phyloP scores from a whole-genome alignment of 2,113 vertebrate genomes.

The Zosterops japonicus region DNA sequence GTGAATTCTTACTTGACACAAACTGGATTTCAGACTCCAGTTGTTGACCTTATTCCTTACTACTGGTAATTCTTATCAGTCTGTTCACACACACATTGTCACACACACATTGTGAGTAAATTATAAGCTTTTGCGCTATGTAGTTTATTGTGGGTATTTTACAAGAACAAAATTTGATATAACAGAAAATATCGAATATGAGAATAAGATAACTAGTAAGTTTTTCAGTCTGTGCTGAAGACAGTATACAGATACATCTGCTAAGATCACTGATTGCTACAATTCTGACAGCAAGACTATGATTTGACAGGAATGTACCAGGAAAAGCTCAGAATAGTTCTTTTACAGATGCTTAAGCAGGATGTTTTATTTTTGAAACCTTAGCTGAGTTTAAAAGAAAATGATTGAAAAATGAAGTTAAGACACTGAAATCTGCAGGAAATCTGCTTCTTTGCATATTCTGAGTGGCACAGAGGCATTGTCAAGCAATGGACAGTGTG shows the following conservation, averaged over 20 bases:
- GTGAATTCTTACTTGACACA: neutral
- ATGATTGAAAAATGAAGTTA: neutral
- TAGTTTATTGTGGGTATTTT: neutral
- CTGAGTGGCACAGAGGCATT: neutral
- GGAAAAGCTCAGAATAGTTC: neutral
- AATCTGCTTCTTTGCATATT: neutral
- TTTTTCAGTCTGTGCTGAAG: neutral
- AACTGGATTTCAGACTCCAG: neutral
- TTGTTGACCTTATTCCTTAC: neutral
- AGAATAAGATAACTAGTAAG: neutral
- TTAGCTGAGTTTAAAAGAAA: neutral
- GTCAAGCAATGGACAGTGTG: neutral
- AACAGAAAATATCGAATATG: neutral
- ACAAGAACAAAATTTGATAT: neutral
- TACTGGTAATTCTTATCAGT: neutral
- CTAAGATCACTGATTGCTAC: neutral
- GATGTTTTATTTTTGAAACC: neutral
- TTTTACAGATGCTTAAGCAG: neutral
- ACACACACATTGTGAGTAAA: too few relatives aligned
- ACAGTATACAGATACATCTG: neutral
- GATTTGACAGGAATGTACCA: neutral
- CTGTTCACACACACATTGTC: neutral
- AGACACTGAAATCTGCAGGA: neutral
- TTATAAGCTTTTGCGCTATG: neutral
- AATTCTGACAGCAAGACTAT: neutral